phyloP scores from a whole-genome alignment of 1,140 invertebrate species.

The Brachionus koreanus region DNA sequence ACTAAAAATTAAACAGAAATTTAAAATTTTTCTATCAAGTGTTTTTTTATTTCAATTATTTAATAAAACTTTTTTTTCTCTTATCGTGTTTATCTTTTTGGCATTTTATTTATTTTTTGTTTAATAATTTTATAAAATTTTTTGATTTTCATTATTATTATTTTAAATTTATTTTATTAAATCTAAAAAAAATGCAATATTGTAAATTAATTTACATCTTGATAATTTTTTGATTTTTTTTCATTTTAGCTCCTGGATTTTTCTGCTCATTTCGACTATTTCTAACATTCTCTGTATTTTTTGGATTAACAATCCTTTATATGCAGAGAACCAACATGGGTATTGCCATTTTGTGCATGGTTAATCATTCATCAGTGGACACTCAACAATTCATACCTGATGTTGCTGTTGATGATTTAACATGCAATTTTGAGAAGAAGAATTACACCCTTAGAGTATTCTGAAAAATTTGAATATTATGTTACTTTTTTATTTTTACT shows the following conservation, averaged over 20 bases:
- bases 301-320: slow-evolving; percentile 60
- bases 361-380: slow-evolving; percentile 51
- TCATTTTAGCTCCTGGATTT: background rate
- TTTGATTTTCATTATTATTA: too few relatives aligned
- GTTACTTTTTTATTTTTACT: background rate
- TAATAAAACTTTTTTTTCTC: too few relatives aligned
- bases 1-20: too few relatives aligned
- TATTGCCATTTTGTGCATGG: slow-evolving; percentile 82
- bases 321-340: slow-evolving; percentile 80
- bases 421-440: background rate
- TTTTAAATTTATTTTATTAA: too few relatives aligned
- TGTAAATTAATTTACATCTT: too few relatives aligned
- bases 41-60: too few relatives aligned
- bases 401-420: background rate
- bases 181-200: too few relatives aligned
- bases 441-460: background rate
- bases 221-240: background rate
- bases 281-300: background rate
- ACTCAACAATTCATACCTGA: background rate
- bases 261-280: background rate
- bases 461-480: background rate
- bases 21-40: too few relatives aligned
- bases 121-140: too few relatives aligned
- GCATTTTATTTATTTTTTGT: too few relatives aligned
- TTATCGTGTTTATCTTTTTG: too few relatives aligned